These are phyloP conservation scores for Gisinianus flammeolus DNA, from an alignment of 2,888 invertebrate species.

Conservation along the genomic window DNA sequence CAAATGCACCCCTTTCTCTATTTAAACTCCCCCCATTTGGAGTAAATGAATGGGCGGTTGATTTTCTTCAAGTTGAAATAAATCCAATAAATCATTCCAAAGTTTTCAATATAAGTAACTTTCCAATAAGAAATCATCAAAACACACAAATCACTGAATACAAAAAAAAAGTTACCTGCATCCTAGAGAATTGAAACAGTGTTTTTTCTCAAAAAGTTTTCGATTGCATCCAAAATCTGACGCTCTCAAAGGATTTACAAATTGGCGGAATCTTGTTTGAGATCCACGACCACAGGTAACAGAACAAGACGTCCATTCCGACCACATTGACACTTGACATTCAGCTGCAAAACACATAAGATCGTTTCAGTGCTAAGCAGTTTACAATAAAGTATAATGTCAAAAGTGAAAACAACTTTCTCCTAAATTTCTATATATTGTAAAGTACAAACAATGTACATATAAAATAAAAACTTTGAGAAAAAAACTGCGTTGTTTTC, in stretches of 20 bases:
- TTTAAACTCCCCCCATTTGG: too few relatives aligned
- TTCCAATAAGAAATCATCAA: too few relatives aligned
- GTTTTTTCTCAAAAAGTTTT: slow-evolving; percentile 57
- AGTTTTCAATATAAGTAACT: too few relatives aligned
- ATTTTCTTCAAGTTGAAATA: too few relatives aligned
- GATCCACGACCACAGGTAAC: slow-evolving; percentile 65
- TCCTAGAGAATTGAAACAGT: slow-evolving; percentile 41
- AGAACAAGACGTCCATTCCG: slow-evolving; percentile 63
- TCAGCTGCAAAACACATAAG: slow-evolving; percentile 60
- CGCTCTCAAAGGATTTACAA: slow-evolving; percentile 66
- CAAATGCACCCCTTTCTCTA: not conserved
- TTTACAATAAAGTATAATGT: too few relatives aligned
- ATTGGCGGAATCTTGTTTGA: slow-evolving; percentile 67
- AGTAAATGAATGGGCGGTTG: not conserved
- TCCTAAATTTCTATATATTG: too few relatives aligned
- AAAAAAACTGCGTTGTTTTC: not conserved
- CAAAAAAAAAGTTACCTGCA: slow-evolving; percentile 39
- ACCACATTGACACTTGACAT: slow-evolving; percentile 65
- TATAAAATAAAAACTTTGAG: too few relatives aligned
- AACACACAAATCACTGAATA: too few relatives aligned
- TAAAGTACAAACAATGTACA: too few relatives aligned
- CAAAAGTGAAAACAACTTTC: not conserved
- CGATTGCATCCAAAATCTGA: slow-evolving; percentile 68
- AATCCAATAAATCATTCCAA: too few relatives aligned
- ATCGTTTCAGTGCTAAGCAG: too few relatives aligned